A percentile compares a stretch with the other conserved stretches of the same genome.
These are phyloP conservation scores for Caranx ignobilis DNA, from an alignment of 2,113 vertebrate genomes.

Conservation along the genomic window DNA sequence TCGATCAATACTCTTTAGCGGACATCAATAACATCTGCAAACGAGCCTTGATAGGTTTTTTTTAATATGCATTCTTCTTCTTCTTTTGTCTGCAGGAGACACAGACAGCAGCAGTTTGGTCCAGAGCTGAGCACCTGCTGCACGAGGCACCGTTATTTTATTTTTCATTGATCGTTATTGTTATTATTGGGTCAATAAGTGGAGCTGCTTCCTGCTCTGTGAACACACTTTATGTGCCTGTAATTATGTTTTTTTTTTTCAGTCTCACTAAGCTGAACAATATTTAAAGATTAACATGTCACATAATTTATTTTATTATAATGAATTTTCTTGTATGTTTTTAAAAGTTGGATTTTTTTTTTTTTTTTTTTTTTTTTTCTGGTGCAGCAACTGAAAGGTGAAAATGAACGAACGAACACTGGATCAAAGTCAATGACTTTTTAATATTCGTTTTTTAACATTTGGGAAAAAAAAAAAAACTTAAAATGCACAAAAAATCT, in stretches of 20 bases:
- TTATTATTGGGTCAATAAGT: background rate
- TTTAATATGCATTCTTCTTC: constrained; percentile 9
- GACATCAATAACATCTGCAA: constrained; percentile 15
- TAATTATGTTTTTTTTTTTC: background rate
- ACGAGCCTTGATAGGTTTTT: background rate
- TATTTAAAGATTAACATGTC: background rate
- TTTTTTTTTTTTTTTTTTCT: too few species aligned
- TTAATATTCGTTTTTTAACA: too few species aligned
- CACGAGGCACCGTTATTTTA: background rate
- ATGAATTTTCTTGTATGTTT: background rate
- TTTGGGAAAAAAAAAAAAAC: background rate
- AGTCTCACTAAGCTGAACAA: background rate
- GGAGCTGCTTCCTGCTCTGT: background rate
- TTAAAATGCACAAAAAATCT: background rate
- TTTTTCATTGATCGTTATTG: too few species aligned
- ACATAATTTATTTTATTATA: too few species aligned
- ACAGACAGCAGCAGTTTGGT: background rate
- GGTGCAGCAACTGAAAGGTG: too few species aligned
- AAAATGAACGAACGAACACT: too few species aligned
- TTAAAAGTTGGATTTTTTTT: too few species aligned
- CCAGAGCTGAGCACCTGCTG: constrained; percentile 7
- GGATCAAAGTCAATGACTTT: too few species aligned
- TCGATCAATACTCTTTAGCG: constrained; percentile 15
- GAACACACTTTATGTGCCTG: background rate
- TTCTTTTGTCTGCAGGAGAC: constrained; percentile 41